phyloP scores from a whole-genome alignment of 2,797 vertebrate genomes.

The Perodicticus potto region DNA sequence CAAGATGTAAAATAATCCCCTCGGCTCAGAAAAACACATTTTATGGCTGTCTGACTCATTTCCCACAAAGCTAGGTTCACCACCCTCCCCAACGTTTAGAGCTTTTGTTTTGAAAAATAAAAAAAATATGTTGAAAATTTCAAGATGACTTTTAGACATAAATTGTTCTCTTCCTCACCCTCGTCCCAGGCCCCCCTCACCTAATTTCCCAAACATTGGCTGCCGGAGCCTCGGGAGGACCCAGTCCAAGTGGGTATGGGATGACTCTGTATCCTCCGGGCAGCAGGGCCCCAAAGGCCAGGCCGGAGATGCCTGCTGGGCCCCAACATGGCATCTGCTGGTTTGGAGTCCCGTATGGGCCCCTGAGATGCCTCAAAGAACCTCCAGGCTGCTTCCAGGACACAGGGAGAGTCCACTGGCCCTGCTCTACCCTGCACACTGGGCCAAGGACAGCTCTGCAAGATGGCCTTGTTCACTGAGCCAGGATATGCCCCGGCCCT shows the following conservation, averaged over 20 bases:
- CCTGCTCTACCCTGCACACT: no score
- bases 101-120: slow-evolving; percentile 84
- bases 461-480: neutral
- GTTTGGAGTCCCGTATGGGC: neutral
- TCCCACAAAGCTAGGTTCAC: slow-evolving; percentile 79
- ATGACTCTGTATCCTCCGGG: neutral
- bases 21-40: slow-evolving; percentile 83
- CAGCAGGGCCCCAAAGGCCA: neutral
- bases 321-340: neutral
- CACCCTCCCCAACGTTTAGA: slow-evolving; percentile 45
- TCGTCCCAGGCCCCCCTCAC: slow-evolving; percentile 69
- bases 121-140: slow-evolving; percentile 80
- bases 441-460: neutral
- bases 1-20: slow-evolving; percentile 83
- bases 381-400: neutral
- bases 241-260: slow-evolving; percentile 52
- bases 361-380: neutral
- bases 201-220: slow-evolving; percentile 76
- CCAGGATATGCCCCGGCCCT: neutral
- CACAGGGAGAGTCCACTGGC: fast-evolving
- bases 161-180: slow-evolving; percentile 75
- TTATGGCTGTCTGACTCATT: slow-evolving; percentile 83
- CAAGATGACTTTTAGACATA: slow-evolving; percentile 82
- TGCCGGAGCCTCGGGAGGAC: neutral
- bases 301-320: neutral